phyloP scores from a whole-genome alignment of 2,113 vertebrate species.

The Kryptolebias marmoratus region DNA sequence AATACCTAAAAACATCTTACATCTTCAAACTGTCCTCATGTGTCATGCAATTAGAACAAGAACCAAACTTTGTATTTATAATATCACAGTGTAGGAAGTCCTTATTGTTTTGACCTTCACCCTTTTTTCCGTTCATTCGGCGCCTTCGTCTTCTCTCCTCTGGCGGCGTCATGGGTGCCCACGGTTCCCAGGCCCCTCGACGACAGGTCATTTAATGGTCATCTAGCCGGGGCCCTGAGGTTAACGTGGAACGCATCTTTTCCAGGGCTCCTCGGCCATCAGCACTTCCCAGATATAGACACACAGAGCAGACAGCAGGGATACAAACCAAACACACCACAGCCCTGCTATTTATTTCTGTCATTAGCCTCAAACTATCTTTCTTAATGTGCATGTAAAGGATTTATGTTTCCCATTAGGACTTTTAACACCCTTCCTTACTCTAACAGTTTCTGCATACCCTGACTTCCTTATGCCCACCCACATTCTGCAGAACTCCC shows the following conservation, averaged over 20 bases:
- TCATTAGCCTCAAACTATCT: not conserved
- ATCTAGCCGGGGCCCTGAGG: conserved; percentile 36
- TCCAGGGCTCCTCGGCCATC: conserved; percentile 27
- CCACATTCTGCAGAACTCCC: conserved; percentile 40
- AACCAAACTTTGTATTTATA: conserved; percentile 23
- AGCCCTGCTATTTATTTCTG: conserved; percentile 1
- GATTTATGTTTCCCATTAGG: conserved; percentile 13
- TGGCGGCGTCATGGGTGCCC: conserved; percentile 1
- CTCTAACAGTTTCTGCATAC: conserved; percentile 4
- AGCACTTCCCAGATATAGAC: conserved; percentile 7
- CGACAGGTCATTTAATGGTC: conserved; percentile 67
- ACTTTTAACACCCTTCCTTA: conserved; percentile 11
- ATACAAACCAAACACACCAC: not conserved
- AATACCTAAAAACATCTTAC: no score
- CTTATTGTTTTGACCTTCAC: conserved; percentile 22
- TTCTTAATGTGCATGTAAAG: conserved; percentile 8
- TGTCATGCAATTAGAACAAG: conserved; percentile 37
- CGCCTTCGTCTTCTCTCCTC: conserved; percentile 31
- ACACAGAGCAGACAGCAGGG: conserved; percentile 1
- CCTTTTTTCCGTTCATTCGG: conserved; percentile 9
- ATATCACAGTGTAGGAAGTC: conserved; percentile 26
- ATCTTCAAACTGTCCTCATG: not conserved
- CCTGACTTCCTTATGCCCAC: conserved; percentile 40
- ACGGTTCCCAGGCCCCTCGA: conserved; percentile 69
- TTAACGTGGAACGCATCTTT: conserved; percentile 69